Base-by-base conservation (phyloP, 2,888 invertebrate species). In the Leptopilina drosophilae region DNA sequence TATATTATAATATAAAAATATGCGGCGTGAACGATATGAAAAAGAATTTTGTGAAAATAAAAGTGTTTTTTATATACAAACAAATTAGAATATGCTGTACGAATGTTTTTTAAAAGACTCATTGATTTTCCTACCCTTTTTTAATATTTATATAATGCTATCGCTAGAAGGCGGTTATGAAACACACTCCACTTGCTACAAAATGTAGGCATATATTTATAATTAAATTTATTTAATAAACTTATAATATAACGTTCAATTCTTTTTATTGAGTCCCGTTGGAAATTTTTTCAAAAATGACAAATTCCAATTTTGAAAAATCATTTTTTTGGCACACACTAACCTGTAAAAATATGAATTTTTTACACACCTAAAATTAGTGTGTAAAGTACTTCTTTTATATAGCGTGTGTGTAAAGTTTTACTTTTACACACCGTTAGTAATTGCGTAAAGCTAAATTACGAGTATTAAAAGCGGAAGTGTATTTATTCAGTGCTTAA, bases 121-220 rank as follows among this genome's bases (percentile, higher is more conserved):
- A 73, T 33, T 14, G 56, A 73, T 73, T 56, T 33, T n/a, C n/a
- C n/a, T n/a, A n/a, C n/a, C n/a, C n/a, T n/a, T n/a, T n/a, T n/a
- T n/a, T n/a, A n/a, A n/a, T 73, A 33, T n/a, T 73, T 73, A 56
- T 56, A 49, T 20, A 1, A 20, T 73, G 73, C 73, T 40, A 56
- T 56, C 56, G 73, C 73, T 73, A 56, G 73, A 56, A 56, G 33
- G 73, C 73, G 53, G 53, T 73, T 20, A 33, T 53, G 11, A 56
- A 56, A 73, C 56, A 40, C 53, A 73, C 33, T 73, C 40, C 40
- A 73, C 56, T 56, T 53, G 56, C 73, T 73, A 73, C 56, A 73
- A 56, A 56, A 73, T 73, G 73, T 73, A 56, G 73, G 73, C 73
- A 26, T 73, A 73, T 33, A 56, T 73, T 73, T 73, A 53, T 73